These are phyloP conservation scores for Lasioglossum albipes DNA, from an alignment of 1,140 invertebrate species.

Conservation along the genomic window DNA sequence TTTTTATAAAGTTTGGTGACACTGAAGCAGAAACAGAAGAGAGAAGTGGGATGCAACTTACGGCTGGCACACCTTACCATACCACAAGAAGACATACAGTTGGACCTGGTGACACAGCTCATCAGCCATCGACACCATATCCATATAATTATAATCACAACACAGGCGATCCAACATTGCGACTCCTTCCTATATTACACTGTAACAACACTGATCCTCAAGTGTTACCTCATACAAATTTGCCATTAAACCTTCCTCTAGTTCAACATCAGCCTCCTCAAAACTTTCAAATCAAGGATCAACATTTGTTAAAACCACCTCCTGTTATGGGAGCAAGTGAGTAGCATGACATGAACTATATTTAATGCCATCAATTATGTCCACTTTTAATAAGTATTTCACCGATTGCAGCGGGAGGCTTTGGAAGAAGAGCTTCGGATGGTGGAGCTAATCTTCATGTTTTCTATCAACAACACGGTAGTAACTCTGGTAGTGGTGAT, in stretches of 20 bases:
- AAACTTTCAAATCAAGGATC: constrained; percentile 94
- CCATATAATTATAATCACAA: constrained; percentile 72
- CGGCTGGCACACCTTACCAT: constrained; percentile 75
- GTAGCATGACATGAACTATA: constrained; percentile 63
- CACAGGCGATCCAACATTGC: constrained; percentile 71
- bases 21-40: constrained; percentile 83
- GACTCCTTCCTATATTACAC: constrained; percentile 72
- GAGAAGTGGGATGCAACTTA: constrained; percentile 71
- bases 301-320: constrained; percentile 95
- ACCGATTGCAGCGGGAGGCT: constrained; percentile 83
- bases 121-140: constrained; percentile 82
- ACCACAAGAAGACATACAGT: constrained; percentile 92
- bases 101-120: constrained; percentile 92
- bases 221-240: constrained; percentile 83
- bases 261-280: constrained; percentile 88
- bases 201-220: constrained; percentile 75
- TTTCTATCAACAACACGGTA: constrained; percentile 83
- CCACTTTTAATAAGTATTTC: not conserved
- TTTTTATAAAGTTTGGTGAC: constrained; percentile 82
- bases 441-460: constrained; percentile 96
- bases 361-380: constrained; percentile 15
- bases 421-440: constrained; percentile 95
- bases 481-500: constrained; percentile 74
- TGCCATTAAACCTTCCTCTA: constrained; percentile 87
- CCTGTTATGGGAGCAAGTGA: constrained; percentile 92